phyloP scores from a whole-genome alignment of 2,888 invertebrate species.

The Lissocephala sabroskyi region DNA sequence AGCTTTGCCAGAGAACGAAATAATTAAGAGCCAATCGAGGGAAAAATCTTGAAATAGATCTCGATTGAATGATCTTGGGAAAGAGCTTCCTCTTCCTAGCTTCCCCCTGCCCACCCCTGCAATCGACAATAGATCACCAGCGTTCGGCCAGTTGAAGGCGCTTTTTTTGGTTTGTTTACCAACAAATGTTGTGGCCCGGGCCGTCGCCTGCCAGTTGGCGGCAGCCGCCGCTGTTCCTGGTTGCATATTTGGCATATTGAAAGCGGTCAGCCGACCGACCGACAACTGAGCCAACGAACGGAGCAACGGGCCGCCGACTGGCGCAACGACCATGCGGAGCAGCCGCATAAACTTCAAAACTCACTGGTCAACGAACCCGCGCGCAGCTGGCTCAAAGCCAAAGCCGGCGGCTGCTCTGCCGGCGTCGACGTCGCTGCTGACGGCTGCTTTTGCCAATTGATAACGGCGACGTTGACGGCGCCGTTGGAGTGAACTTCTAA shows the following conservation, averaged over 20 bases:
- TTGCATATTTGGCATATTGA: constrained; percentile 67
- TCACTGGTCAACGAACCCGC: constrained; percentile 55
- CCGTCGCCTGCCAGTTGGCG: too few species aligned
- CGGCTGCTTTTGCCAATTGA: constrained; percentile 5
- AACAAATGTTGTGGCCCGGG: too few species aligned
- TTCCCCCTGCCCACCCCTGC: too few species aligned
- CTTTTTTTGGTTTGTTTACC: too few species aligned
- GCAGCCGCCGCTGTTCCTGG: constrained; percentile 54
- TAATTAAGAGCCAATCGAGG: too few species aligned
- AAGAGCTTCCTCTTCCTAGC: too few species aligned
- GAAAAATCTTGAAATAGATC: too few species aligned
- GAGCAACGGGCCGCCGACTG: constrained; percentile 23
- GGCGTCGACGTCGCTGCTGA: constrained; percentile 16
- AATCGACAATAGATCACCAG: too few species aligned
- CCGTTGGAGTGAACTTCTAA: constrained; percentile 25
- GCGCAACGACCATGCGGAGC: constrained; percentile 33
- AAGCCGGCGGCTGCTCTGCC: constrained; percentile 21
- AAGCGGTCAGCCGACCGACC: constrained; percentile 44
- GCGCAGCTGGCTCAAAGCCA: constrained; percentile 45
- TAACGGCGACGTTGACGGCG: constrained; percentile 20
- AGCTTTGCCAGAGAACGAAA: too few species aligned
- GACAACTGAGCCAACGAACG: constrained; percentile 1
- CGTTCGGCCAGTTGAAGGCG: too few species aligned
- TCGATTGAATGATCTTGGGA: too few species aligned
- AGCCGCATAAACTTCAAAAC: constrained; percentile 47